Conservation (phyloP, 1,140 invertebrate species). For the Argopecten irradians region DNA sequence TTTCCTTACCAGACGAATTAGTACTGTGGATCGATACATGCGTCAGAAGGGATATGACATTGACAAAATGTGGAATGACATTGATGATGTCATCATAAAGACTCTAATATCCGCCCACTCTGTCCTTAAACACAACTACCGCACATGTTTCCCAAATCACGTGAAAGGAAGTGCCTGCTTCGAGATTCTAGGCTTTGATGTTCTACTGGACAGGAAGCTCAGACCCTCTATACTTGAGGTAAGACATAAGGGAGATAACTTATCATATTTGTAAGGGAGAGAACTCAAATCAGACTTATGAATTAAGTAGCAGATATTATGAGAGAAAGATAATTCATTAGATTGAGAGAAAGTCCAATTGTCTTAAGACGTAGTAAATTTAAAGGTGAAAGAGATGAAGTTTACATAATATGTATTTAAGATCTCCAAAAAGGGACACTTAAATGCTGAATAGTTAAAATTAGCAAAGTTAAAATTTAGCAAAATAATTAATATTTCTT, state of each 20-base stretch:
- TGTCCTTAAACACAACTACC: conserved; percentile 90
- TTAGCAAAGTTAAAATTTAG: no score
- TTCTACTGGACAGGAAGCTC: conserved; percentile 89
- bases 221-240: conserved; percentile 92
- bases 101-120: conserved; percentile 91
- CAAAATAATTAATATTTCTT: no score
- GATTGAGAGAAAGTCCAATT: no score
- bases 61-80: conserved; percentile 85
- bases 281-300: no score
- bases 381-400: no score
- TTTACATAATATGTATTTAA: no score
- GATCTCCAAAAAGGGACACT: no score
- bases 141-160: conserved; percentile 90
- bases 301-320: no score
- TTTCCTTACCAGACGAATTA: conserved; percentile 83
- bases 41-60: conserved; percentile 84
- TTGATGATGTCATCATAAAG: conserved; percentile 94
- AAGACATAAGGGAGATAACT: conserved; percentile 67
- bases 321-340: no score
- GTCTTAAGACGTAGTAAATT: no score
- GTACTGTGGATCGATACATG: conserved; percentile 87
- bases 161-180: conserved; percentile 91
- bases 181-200: conserved; percentile 92
- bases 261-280: no score
- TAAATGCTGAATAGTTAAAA: no score